Conservation (phyloP, 2,888 invertebrate species). For the Drosophila buzzatii region DNA sequence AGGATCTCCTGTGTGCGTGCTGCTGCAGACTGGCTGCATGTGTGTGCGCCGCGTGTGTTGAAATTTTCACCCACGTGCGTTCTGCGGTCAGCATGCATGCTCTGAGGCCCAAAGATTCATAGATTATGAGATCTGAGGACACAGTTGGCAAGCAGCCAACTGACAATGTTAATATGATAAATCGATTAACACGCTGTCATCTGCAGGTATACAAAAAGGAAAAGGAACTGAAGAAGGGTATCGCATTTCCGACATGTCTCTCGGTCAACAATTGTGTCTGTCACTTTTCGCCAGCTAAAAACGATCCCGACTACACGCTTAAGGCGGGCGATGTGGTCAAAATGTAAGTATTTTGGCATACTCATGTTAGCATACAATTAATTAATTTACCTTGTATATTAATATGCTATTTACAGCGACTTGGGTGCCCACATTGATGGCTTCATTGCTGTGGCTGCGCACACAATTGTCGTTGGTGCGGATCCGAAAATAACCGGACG, state of each 20-base stretch:
- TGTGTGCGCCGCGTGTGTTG: slow-evolving; percentile 34
- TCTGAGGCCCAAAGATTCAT: slow-evolving; percentile 69
- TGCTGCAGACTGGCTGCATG: slow-evolving; percentile 36
- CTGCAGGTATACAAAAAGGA: slow-evolving; percentile 94
- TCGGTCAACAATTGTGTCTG: slow-evolving; percentile 99
- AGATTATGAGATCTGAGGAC: slow-evolving; percentile 85
- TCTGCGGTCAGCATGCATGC: slow-evolving; percentile 31
- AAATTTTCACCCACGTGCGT: slow-evolving; percentile 57
- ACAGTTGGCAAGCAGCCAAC: slow-evolving; percentile 41
- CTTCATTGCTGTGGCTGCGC: slow-evolving; percentile 98
- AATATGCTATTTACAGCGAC: slow-evolving; percentile 88
- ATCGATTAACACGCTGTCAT: slow-evolving; percentile 23
- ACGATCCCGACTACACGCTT: slow-evolving; percentile 94
- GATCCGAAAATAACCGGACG: slow-evolving; percentile 93
- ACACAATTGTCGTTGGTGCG: slow-evolving; percentile 96
- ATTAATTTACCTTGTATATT: background rate
- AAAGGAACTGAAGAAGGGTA: slow-evolving; percentile 98
- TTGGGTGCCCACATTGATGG: slow-evolving; percentile 99
- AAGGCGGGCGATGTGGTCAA: slow-evolving; percentile 98
- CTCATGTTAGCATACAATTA: too few species aligned
- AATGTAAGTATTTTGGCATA: slow-evolving; percentile 90
- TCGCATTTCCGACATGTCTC: slow-evolving; percentile 99
- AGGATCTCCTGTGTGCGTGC: slow-evolving; percentile 61
- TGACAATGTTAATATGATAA: slow-evolving; percentile 5
- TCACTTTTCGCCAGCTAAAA: slow-evolving; percentile 98